Evolutionary conservation across 2,797 vertebrate genomes (phyloP), one percentile per base, ranked within the genome.

Genomic region (Cyprinella venusta): DNA sequence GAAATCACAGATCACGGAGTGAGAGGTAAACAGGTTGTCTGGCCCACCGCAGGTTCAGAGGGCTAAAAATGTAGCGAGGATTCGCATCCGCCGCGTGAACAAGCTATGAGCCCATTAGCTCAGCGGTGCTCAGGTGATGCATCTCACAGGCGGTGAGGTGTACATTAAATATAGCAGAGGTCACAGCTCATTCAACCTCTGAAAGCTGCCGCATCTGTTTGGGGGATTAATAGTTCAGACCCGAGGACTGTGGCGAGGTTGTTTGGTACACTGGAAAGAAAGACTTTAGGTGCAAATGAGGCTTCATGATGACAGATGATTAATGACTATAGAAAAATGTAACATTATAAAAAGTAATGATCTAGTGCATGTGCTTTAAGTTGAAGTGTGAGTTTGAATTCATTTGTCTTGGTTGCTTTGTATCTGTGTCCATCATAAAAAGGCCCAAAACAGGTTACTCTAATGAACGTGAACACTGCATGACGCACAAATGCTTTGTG

Each of bases 171-270:
- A 40, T 84, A 78, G 24, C 77, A 1, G 77, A 80, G 78, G 59
- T 79, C 83, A 84, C 76, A 68, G 78, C 76, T 80, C 76, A 84
- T 80, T 84, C 78, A 80, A 69, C 61, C 69, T 75, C 56, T 19
- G 61, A 80, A 48, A 42, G 48, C 69, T 54, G 61, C 54, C 8
- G 15, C 52, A 83, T 78, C 82, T 64, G 75, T 83, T 78, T 78
- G 50, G 15, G 19, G 45, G 82, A 83, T 83, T 59, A 70, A 83
- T 78, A 76, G 54, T 71, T 63, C 56, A 50, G 26, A 59, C 50
- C 40, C 18, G 36, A n/a, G 36, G 24, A 76, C 36, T 54, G 50
- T 19, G 24, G 78, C 3, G 18, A 33, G 50, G 26, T 80, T 59
- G 50, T 83, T 68, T 42, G n/a, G 50, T 45, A 30, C 24, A 36